phyloP scores from a whole-genome alignment of 2,113 vertebrate species.

The Elaphurus davidianus region DNA sequence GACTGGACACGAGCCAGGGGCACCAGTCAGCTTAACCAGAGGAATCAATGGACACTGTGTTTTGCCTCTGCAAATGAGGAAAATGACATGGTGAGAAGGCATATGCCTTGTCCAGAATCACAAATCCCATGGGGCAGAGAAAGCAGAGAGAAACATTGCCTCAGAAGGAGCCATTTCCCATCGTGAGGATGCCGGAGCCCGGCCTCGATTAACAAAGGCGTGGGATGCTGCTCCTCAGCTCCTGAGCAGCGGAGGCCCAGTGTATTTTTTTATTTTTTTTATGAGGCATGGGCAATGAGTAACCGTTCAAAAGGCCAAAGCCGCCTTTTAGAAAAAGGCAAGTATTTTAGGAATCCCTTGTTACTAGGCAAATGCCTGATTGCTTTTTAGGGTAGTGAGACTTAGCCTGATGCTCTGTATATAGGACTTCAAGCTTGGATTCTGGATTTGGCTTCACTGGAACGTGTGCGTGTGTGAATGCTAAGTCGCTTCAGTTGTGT shows the following conservation, averaged over 20 bases:
- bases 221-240: background rate
- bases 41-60: conserved; percentile 74
- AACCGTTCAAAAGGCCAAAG: conserved; percentile 55
- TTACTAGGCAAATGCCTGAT: conserved; percentile 48
- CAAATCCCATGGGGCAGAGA: conserved; percentile 54
- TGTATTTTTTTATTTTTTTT: background rate
- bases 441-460: conserved; percentile 5
- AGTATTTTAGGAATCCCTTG: conserved; percentile 72
- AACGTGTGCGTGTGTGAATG: background rate
- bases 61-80: conserved; percentile 62
- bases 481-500: background rate
- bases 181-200: background rate
- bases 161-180: conserved; percentile 34
- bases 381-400: conserved; percentile 27
- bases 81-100: conserved; percentile 66
- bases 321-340: conserved; percentile 62
- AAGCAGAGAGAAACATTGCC: conserved; percentile 30
- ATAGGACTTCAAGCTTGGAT: background rate
- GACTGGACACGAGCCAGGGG: conserved; percentile 59
- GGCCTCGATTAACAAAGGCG: background rate
- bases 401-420: background rate
- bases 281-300: conserved; percentile 49
- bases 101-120: conserved; percentile 68
- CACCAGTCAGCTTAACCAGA: conserved; percentile 68
- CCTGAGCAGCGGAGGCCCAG: background rate